Conservation (phyloP, 1,140 invertebrate genomes). For the Portunus trituberculatus region DNA sequence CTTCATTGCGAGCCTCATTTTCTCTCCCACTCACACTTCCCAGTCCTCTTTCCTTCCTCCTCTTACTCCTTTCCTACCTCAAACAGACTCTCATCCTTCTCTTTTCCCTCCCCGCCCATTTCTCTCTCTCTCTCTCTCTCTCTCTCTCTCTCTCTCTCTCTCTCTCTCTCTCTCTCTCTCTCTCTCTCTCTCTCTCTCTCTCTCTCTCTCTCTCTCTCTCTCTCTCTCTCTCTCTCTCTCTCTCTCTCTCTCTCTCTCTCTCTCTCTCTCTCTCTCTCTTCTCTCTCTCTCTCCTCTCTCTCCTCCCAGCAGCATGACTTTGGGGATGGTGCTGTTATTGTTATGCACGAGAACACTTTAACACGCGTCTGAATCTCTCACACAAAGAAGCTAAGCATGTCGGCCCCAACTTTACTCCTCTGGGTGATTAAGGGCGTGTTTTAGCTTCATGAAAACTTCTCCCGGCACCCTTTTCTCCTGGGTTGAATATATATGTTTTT, state of each 20-base stretch:
- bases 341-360: conserved; percentile 14
- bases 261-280: not conserved
- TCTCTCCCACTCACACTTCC: not conserved
- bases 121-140: not conserved
- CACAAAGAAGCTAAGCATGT: conserved; percentile 22
- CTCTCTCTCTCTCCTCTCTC: not conserved
- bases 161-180: conserved; percentile 2
- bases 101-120: not conserved
- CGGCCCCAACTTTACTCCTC: not conserved
- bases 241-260: not conserved
- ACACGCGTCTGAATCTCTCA: conserved; percentile 10
- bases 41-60: not conserved
- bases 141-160: conserved; percentile 45
- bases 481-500: not conserved
- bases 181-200: not conserved
- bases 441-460: conserved; percentile 23
- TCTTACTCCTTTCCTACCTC: not conserved
- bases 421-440: not conserved
- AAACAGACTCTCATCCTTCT: not conserved
- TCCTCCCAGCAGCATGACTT: not conserved
- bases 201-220: not conserved
- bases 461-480: not conserved
- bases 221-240: not conserved
- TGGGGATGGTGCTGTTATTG: not conserved
- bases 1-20: not conserved